Conservation (phyloP, 2,113 vertebrate genomes). For the Calidris pugnax region DNA sequence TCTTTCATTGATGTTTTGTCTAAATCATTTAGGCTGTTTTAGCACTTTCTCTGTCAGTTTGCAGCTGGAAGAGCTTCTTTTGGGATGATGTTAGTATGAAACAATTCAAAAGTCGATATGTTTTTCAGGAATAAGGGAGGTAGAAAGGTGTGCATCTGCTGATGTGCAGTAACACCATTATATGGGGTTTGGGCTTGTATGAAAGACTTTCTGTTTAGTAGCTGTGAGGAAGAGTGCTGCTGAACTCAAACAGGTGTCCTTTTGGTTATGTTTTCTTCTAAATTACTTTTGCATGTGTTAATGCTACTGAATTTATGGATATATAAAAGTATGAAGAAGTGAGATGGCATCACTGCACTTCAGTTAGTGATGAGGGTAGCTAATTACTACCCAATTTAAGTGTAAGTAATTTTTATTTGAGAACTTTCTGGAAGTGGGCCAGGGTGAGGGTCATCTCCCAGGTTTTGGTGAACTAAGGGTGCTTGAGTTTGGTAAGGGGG, state of each 20-base stretch:
- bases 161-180: background rate
- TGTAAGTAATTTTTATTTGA: background rate
- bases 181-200: background rate
- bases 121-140: background rate
- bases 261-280: background rate
- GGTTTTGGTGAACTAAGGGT: background rate
- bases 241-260: background rate
- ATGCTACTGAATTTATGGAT: background rate
- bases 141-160: background rate
- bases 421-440: background rate
- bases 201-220: background rate
- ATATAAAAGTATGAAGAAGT: background rate
- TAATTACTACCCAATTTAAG: background rate
- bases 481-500: background rate
- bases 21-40: background rate
- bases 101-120: background rate
- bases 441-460: background rate
- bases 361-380: background rate
- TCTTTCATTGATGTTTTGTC: background rate
- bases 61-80: background rate
- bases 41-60: background rate
- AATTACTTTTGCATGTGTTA: background rate
- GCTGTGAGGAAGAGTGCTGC: background rate
- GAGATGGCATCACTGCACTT: background rate
- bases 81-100: background rate